phyloP scores from a whole-genome alignment of 2,888 invertebrate genomes.

The Cacoxenus indagator region DNA sequence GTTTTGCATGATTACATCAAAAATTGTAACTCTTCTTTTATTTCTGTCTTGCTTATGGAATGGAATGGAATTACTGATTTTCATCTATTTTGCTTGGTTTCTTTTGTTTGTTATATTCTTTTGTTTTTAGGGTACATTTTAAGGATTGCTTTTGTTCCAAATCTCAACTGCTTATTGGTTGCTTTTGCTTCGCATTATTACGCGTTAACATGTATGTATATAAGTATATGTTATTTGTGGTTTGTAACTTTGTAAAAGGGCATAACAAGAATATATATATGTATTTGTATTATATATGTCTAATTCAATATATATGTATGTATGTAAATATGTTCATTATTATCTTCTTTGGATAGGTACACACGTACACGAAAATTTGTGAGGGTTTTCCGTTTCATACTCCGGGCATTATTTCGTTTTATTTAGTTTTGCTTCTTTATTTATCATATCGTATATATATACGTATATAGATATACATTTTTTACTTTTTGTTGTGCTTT shows the following conservation, averaged over 20 bases:
- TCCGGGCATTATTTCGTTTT: not conserved
- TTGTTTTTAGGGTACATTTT: no score
- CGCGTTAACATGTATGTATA: not conserved
- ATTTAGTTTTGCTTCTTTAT: no score
- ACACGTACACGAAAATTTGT: not conserved
- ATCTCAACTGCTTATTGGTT: not conserved
- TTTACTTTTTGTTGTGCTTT: no score
- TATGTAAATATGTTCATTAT: not conserved
- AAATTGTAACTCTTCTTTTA: no score
- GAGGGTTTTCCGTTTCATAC: not conserved
- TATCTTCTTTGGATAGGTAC: conserved; percentile 8
- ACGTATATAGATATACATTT: no score
- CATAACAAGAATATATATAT: conserved; percentile 16
- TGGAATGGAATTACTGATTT: no score
- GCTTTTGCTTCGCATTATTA: not conserved
- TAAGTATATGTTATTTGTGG: not conserved
- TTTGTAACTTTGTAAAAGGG: conserved; percentile 21
- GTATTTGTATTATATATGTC: conserved; percentile 8
- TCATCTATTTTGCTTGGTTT: no score
- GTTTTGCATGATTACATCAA: no score
- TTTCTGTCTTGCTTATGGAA: no score
- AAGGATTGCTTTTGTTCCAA: not conserved
- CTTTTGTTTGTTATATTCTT: no score
- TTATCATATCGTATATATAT: no score
- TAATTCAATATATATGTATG: not conserved